Evolutionary conservation across 2,888 invertebrate genomes (phyloP), one percentile per base, ranked within the genome.

Genomic region (Hermaeophaga mercurialis): DNA sequence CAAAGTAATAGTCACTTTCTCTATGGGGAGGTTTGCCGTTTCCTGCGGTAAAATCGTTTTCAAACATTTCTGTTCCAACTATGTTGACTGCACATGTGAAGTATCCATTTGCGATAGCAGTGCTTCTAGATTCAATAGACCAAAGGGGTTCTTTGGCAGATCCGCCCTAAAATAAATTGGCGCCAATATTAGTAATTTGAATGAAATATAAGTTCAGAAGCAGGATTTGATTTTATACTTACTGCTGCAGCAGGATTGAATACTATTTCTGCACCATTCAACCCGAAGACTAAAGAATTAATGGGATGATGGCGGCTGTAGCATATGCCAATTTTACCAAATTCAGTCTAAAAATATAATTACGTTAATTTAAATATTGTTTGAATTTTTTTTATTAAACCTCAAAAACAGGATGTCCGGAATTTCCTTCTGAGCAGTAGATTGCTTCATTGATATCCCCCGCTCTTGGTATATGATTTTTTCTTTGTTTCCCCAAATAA

Each of bases 241-340:
- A 91, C 90, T 66, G 98, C 98, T 1, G 98, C 98, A 6, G 95
- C 92, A 1, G 99, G 99, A 79, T 99, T 99, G 77, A 99, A 99
- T 0, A 99, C 97, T 34, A 99, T 94, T 81, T 99, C 97, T 0
- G 99, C 98, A 0, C 96, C 96, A 76, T 98, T 97, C 3, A 98
- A 72, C 0, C 91, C 96, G 78, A 94, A 97, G 91, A 95, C 94
- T 78, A 96, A 81, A 98, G 99, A 99, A 75, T 98, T 98, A 64
- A 93, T 85, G 0, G 97, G 96, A 78, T 98, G 97, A 78, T 99
- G 98, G 0, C 99, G 86, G 0, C 97, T 99, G 74, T 95, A 99
- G 76, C 99, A 99, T 67, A 99, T 83, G 0, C 90, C 98, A 65
- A 99, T 89, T 73, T 86, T 90, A 1, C 90, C 94, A 73, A 86